A percentile compares a stretch with the other conserved stretches of the same genome.
These are phyloP conservation scores for Helleia helle DNA, from an alignment of 2,888 invertebrate genomes.

Conservation along the genomic window DNA sequence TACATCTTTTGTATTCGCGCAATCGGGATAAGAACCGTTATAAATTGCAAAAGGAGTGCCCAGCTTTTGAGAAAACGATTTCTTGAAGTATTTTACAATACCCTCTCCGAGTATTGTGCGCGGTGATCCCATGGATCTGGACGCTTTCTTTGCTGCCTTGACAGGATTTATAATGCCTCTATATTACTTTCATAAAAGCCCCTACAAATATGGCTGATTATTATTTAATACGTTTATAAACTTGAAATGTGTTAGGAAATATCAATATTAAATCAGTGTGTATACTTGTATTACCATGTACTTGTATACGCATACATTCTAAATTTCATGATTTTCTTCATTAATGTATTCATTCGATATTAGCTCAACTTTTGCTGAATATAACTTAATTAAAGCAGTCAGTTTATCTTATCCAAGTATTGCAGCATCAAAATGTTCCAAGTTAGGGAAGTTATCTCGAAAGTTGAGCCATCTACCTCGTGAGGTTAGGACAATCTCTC, in stretches of 20 bases:
- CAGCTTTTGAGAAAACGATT: constrained; percentile 60
- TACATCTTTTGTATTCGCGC: constrained; percentile 35
- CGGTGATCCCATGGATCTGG: constrained; percentile 30
- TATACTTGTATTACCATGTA: not conserved
- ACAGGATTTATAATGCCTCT: constrained; percentile 38
- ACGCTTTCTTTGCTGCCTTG: constrained; percentile 41
- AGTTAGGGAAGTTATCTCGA: constrained; percentile 65
- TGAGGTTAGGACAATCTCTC: constrained; percentile 60
- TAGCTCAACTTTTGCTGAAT: constrained; percentile 22
- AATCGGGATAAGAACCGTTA: constrained; percentile 57
- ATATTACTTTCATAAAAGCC: constrained; percentile 22
- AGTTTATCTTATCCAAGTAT: constrained; percentile 67
- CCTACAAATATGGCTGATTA: constrained; percentile 11
- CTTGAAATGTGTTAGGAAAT: no score
- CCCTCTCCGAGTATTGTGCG: constrained; percentile 48
- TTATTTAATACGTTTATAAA: constrained; percentile 4
- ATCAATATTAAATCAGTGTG: no score
- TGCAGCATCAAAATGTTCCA: constrained; percentile 66
- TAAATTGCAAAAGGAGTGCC: constrained; percentile 62
- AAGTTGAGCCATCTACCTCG: constrained; percentile 67
- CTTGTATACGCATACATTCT: no score
- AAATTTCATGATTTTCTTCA: constrained; percentile 3
- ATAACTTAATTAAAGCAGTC: constrained; percentile 63
- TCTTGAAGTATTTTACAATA: constrained; percentile 63
- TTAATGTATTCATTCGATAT: constrained; percentile 14